Conservation (phyloP, 2,113 vertebrate genomes). For the Rhizomys pruinosus region DNA sequence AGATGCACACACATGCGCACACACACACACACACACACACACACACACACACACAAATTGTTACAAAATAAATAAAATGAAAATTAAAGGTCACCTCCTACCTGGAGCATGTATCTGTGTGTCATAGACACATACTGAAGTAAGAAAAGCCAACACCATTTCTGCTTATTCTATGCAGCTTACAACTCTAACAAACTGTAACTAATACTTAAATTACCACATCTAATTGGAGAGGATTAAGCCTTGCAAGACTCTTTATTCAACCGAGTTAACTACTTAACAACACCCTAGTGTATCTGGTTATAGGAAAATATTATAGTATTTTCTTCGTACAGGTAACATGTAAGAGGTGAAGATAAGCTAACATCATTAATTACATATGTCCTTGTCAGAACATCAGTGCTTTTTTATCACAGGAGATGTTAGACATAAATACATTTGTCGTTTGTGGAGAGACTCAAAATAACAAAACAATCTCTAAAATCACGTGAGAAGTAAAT, state of each 20-base stretch:
- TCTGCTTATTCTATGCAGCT: not conserved
- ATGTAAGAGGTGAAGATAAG: not conserved
- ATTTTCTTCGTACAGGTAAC: not conserved
- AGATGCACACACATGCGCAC: too few relatives aligned
- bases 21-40: too few relatives aligned
- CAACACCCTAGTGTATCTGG: not conserved
- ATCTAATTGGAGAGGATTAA: not conserved
- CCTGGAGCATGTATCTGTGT: accelerated
- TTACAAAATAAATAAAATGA: not conserved
- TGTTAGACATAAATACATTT: constrained; percentile 27
- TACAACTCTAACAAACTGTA: not conserved
- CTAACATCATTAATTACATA: constrained; percentile 21
- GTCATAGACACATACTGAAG: not conserved
- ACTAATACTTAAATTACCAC: not conserved
- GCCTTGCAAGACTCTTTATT: not conserved
- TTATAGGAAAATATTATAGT: not conserved
- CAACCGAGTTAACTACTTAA: constrained; percentile 50
- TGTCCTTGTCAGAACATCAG: not conserved
- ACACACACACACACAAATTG: too few relatives aligned
- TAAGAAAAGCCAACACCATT: accelerated
- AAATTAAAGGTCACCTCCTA: not conserved
- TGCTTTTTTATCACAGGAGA: constrained; percentile 31
- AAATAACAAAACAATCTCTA: constrained; percentile 37
- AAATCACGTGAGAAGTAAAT: constrained; percentile 45
- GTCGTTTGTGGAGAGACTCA: constrained; percentile 41